Percentiles rank a stretch among this genome's conserved stretches.
These are phyloP conservation scores for Anoncus sp. DNA, from an alignment of 2,888 invertebrate species.

Conservation along the genomic window DNA sequence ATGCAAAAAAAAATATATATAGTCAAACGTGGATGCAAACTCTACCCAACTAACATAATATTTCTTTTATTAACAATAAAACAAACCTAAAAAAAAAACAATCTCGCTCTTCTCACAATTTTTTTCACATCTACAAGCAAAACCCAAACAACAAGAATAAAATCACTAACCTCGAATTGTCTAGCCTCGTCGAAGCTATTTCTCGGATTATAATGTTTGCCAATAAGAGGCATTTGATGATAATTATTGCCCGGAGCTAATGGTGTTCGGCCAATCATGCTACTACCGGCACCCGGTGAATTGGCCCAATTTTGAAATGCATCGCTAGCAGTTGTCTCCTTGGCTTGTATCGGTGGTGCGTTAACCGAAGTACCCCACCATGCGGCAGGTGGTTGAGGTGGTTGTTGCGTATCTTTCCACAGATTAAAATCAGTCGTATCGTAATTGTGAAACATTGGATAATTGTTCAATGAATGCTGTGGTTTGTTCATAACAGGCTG, in stretches of 20 bases:
- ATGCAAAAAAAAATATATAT: no score
- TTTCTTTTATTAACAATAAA: no score
- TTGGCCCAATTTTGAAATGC: constrained; percentile 77
- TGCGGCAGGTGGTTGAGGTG: constrained; percentile 74
- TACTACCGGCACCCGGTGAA: constrained; percentile 64
- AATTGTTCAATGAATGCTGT: constrained; percentile 69
- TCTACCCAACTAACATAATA: no score
- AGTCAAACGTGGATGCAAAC: no score
- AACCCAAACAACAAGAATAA: constrained; percentile 24
- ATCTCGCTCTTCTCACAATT: no score
- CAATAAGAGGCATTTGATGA: constrained; percentile 68
- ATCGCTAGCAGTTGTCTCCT: constrained; percentile 70
- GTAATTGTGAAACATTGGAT: constrained; percentile 74
- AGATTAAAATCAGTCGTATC: constrained; percentile 76
- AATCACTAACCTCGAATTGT: constrained; percentile 73
- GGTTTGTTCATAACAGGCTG: constrained; percentile 66
- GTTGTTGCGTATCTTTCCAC: constrained; percentile 78
- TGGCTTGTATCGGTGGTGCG: constrained; percentile 66
- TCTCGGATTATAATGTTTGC: constrained; percentile 68
- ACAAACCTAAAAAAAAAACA: no score
- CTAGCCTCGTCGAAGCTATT: constrained; percentile 74
- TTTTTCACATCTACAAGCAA: neutral
- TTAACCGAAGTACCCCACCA: constrained; percentile 75
- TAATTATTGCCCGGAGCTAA: constrained; percentile 73
- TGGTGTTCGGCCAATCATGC: constrained; percentile 69